Evolutionary conservation across 2,888 invertebrate species (phyloP), one percentile per base, ranked within the genome.

Genomic region (Slavum lentiscoides): DNA sequence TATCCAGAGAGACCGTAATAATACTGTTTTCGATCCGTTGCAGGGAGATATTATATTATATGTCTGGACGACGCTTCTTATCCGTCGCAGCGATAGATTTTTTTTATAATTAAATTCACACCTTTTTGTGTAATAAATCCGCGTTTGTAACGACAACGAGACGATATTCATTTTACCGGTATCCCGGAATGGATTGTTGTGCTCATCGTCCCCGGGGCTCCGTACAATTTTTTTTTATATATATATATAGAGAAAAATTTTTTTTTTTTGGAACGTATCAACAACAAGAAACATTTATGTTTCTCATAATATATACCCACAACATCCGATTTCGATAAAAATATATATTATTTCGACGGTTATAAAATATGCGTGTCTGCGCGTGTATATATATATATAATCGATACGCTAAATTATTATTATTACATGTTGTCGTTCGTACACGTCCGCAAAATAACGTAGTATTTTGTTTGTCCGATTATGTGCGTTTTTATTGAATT

Each of bases 1-100:
- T 58, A n/a, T 58, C 55, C 1, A 3, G 4, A 55, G 19, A 3
- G 4, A 55, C 19, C 55, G 21, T 43, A 59, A 4, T 30, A 30
- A 30, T 30, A 58, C 37, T 61, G n/a, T n/a, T 73, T 43, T 21
- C 30, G 11, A 66, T 68, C 23, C 67, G 59, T 75, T 59, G n/a
- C 15, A 15, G 2, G 23, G 67, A 55, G 39, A 19, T 6, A 49
- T 55, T 64, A 43, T 21, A 39, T n/a, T n/a, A 37, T 37, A 11
- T 30, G 7, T 37, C 43, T 43, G 3, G 23, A 23, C n/a, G 15
- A 13, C 9, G 53, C 21, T 68, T 11, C 4, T 30, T 70, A 58
- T 58, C 58, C 39, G 6, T 59, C 13, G 21, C 9, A 30, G 19
- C 19, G 55, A 55, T 55, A 19, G n/a, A 74, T 64, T 74, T n/a